Evolutionary conservation across 1,140 invertebrate genomes (phyloP).

Genomic region (Lucilia cuprina): DNA sequence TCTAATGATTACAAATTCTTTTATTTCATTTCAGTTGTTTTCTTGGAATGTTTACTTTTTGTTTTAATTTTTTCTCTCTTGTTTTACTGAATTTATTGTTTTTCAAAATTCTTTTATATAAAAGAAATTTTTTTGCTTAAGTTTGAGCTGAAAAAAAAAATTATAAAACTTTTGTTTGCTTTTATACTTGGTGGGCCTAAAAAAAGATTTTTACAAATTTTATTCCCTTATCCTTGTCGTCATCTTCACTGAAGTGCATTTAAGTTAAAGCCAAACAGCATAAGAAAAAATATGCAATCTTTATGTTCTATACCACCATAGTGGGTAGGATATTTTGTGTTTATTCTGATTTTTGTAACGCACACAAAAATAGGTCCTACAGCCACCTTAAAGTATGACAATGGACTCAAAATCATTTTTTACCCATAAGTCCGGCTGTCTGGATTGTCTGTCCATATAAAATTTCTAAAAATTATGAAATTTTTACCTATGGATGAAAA

Average conservation of each 20-base stretch:
- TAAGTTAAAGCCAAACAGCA: background rate
- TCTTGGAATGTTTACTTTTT: background rate
- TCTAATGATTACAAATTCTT: slow-evolving; percentile 12
- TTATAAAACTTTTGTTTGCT: background rate
- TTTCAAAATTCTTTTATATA: background rate
- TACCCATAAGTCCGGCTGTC: too few relatives aligned
- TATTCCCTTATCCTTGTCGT: background rate
- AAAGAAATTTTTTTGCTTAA: background rate
- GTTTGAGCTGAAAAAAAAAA: background rate
- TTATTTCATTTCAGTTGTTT: background rate
- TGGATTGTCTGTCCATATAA: too few relatives aligned
- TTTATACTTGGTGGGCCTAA: background rate
- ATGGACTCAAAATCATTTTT: too few relatives aligned
- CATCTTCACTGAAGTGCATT: background rate
- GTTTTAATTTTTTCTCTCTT: background rate
- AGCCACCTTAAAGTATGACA: too few relatives aligned
- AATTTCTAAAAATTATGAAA: too few relatives aligned
- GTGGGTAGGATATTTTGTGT: too few relatives aligned
- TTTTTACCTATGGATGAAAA: too few relatives aligned
- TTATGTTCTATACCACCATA: too few relatives aligned
- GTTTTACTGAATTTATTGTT: background rate
- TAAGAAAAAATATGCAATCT: background rate
- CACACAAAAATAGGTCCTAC: too few relatives aligned
- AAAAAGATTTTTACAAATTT: background rate
- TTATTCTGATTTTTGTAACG: too few relatives aligned